These are phyloP conservation scores for Colaptes auratus DNA, from an alignment of 2,113 vertebrate species.

Conservation along the genomic window DNA sequence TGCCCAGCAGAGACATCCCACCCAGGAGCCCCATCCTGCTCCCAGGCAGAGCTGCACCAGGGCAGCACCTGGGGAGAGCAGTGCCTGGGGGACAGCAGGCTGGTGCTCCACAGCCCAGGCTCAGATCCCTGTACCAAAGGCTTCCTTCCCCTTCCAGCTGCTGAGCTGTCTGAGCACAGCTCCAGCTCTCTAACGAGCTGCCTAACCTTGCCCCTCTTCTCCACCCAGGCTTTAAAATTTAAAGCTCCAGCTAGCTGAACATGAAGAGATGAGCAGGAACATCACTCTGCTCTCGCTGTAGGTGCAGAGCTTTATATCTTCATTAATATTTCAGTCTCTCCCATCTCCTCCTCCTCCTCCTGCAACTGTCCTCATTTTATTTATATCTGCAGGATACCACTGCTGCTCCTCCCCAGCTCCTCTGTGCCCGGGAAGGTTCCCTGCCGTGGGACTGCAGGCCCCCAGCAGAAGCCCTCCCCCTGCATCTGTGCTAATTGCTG, in stretches of 20 bases:
- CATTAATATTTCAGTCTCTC: slow-evolving; percentile 77
- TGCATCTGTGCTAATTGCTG: slow-evolving; percentile 32
- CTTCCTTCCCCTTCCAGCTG: neutral
- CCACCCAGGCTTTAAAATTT: slow-evolving; percentile 66
- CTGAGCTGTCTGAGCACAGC: neutral
- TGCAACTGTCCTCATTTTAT: slow-evolving; percentile 68
- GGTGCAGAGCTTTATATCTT: slow-evolving; percentile 75
- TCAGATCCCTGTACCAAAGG: neutral
- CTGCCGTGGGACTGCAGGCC: neutral
- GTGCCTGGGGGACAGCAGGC: rapidly evolving
- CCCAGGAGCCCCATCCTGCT: neutral
- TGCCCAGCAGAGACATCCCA: neutral
- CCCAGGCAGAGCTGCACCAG: neutral
- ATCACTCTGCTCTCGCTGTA: slow-evolving; percentile 55
- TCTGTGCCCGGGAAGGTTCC: neutral
- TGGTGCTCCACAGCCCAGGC: rapidly evolving
- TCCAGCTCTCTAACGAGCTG: slow-evolving; percentile 21
- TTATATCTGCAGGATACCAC: slow-evolving; percentile 56
- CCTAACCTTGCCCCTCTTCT: slow-evolving; percentile 35
- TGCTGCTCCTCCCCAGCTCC: neutral
- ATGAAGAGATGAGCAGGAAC: slow-evolving; percentile 66
- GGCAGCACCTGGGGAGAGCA: rapidly evolving
- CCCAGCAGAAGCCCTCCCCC: neutral
- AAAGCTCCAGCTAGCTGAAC: slow-evolving; percentile 49
- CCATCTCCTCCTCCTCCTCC: slow-evolving; percentile 67